phyloP scores from a whole-genome alignment of 2,797 vertebrate species.

The Hippoglossus hippoglossus region DNA sequence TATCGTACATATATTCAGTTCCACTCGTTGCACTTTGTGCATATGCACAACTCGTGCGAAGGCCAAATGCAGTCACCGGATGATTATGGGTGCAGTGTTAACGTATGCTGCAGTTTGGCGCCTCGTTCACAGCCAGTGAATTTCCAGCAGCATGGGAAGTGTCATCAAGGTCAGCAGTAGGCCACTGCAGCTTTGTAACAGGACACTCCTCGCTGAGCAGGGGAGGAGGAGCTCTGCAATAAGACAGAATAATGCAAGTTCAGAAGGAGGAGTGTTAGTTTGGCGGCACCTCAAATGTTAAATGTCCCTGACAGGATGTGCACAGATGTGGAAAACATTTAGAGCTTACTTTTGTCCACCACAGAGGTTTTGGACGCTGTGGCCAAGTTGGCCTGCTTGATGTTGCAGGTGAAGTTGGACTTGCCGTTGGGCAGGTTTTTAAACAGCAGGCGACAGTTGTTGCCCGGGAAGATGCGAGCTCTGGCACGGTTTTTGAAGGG shows the following conservation, averaged over 20 bases:
- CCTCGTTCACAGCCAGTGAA: slow-evolving; percentile 70
- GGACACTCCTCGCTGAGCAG: slow-evolving; percentile 79
- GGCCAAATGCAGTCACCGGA: slow-evolving; percentile 46
- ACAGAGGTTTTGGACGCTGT: slow-evolving; percentile 23
- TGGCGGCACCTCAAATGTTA: slow-evolving; percentile 4
- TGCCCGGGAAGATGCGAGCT: slow-evolving; percentile 51
- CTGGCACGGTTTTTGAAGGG: slow-evolving; percentile 70
- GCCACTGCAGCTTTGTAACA: slow-evolving; percentile 76
- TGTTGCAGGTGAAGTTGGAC: slow-evolving; percentile 77
- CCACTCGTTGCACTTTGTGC: slow-evolving; percentile 62
- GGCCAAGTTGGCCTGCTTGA: slow-evolving; percentile 47
- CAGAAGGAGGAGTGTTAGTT: slow-evolving; percentile 18
- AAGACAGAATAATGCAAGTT: slow-evolving; percentile 38
- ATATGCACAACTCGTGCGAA: slow-evolving; percentile 55
- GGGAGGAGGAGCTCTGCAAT: slow-evolving; percentile 69
- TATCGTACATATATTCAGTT: slow-evolving; percentile 53
- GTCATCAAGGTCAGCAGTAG: slow-evolving; percentile 78
- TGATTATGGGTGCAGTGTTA: slow-evolving; percentile 57
- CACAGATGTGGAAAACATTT: slow-evolving; percentile 10
- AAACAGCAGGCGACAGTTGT: slow-evolving; percentile 71
- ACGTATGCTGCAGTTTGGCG: slow-evolving; percentile 49
- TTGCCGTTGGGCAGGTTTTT: slow-evolving; percentile 64
- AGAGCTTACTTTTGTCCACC: slow-evolving; percentile 81
- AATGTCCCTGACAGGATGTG: slow-evolving; percentile 22
- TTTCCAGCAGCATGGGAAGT: slow-evolving; percentile 68